These are phyloP conservation scores for Ornithorhynchus anatinus DNA, from an alignment of 2,113 vertebrate species.

Conservation along the genomic window DNA sequence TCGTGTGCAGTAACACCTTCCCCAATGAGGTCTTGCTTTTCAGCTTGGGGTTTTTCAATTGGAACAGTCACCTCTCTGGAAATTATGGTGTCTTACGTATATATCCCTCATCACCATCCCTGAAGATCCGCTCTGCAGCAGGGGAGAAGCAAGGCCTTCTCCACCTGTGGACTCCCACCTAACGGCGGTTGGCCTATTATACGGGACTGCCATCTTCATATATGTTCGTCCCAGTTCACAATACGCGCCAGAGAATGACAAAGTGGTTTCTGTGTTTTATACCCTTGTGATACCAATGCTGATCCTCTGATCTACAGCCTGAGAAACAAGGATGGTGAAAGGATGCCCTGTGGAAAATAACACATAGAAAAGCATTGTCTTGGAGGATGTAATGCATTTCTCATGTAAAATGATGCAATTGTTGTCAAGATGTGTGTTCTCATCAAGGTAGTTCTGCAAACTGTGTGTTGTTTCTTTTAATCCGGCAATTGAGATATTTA, in stretches of 20 bases:
- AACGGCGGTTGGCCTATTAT: conserved; percentile 45
- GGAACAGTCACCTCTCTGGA: conserved; percentile 18
- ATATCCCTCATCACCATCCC: conserved; percentile 17
- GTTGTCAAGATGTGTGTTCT: too few species aligned
- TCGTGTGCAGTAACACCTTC: too few species aligned
- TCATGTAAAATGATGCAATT: too few species aligned
- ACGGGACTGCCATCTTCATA: conserved; percentile 31
- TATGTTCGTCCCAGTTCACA: conserved; percentile 41
- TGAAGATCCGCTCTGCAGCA: conserved; percentile 32
- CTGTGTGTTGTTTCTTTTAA: too few species aligned
- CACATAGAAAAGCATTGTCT: background rate
- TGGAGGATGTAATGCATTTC: too few species aligned
- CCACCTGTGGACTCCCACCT: conserved; percentile 55
- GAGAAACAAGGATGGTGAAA: conserved; percentile 45
- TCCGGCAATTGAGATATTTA: too few species aligned
- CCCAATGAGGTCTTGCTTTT: too few species aligned
- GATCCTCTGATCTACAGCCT: conserved; percentile 45
- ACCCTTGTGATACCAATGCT: conserved; percentile 37
- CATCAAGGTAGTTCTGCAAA: too few species aligned
- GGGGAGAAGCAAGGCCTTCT: conserved; percentile 38
- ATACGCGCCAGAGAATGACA: conserved; percentile 30
- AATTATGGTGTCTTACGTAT: conserved; percentile 37
- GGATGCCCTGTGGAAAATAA: conserved; percentile 16
- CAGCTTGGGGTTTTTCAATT: too few species aligned
- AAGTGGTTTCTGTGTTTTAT: conserved; percentile 47